Conservation (phyloP, 2,113 vertebrate species). For the Pluvianellus socialis region DNA sequence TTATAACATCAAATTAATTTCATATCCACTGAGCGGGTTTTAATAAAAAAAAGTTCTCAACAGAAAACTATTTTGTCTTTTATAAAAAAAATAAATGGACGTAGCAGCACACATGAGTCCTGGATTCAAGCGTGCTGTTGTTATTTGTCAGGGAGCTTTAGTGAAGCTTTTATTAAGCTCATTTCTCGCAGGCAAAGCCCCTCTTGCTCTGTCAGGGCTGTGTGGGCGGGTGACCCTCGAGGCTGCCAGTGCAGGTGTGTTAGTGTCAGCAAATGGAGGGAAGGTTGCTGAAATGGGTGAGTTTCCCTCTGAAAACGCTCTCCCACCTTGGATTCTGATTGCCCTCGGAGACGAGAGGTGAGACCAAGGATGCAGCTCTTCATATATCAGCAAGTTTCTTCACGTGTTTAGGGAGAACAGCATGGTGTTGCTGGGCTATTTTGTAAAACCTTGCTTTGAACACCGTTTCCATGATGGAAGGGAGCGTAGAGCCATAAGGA, state of each 20-base stretch:
- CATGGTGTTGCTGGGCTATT: background rate
- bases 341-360: rapidly evolving
- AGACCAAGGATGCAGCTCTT: background rate
- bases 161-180: background rate
- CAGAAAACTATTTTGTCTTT: background rate
- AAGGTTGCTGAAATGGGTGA: background rate
- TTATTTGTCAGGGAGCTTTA: background rate
- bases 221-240: rapidly evolving
- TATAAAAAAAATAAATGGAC: background rate
- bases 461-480: background rate
- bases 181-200: background rate
- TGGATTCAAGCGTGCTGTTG: background rate
- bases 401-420: rapidly evolving
- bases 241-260: background rate
- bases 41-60: conserved; percentile 1
- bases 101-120: background rate
- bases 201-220: too few species aligned
- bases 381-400: background rate
- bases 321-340: background rate
- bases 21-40: conserved; percentile 25
- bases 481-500: background rate
- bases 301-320: background rate
- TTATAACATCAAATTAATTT: conserved; percentile 64
- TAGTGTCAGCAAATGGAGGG: background rate
- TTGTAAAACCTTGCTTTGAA: background rate